Evolutionary conservation across 2,113 vertebrate genomes (phyloP), one percentile per base, ranked within the genome.

Genomic region (Phylloscopus whistleri): DNA sequence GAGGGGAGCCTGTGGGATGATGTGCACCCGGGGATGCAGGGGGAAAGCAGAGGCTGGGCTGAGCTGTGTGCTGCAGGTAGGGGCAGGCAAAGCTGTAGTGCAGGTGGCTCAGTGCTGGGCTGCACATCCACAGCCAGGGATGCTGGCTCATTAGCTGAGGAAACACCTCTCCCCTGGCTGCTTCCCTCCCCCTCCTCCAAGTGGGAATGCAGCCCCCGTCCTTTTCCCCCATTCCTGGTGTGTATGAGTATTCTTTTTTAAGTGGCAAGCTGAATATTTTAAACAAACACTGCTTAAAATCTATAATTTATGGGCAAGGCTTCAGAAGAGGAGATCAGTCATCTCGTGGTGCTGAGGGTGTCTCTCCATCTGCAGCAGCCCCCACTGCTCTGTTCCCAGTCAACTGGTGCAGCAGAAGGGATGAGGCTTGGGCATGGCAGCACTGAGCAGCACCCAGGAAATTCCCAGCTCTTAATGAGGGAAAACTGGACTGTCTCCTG

Each of bases 231-330:
- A 23, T 63, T 93, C 85, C 64, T 41, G 37, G 56, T 68, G 64
- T 55, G 72, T 56, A 2, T 22, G 64, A 90, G 79, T 93, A 96
- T 94, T 94, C 95, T 94, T 97, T 95, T 97, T 95, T 58, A 95
- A 96, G 92, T 92, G 96, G 93, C 73, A 78, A 84, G 76, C 88
- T 96, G 96, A 96, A 96, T 97, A 97, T 96, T 96, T 97, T 92
- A 97, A 96, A 93, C 88, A 94, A 96, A 96, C 92, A 94, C 77
- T 31, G 93, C 95, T 96, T 97, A 92, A 96, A 96, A 97, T 97
- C 83, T 96, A 97, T 96, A 97, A 96, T 96, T 97, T 87, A 96
- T 96, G 76, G 96, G 56, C 56, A 27, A 24, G 62, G 64, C 96
- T 96, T 97, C 94, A 96, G 93, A 96, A 84, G 95, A 90, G 72